phyloP scores from a whole-genome alignment of 1,140 invertebrate genomes.

The Nomia melanderi region DNA sequence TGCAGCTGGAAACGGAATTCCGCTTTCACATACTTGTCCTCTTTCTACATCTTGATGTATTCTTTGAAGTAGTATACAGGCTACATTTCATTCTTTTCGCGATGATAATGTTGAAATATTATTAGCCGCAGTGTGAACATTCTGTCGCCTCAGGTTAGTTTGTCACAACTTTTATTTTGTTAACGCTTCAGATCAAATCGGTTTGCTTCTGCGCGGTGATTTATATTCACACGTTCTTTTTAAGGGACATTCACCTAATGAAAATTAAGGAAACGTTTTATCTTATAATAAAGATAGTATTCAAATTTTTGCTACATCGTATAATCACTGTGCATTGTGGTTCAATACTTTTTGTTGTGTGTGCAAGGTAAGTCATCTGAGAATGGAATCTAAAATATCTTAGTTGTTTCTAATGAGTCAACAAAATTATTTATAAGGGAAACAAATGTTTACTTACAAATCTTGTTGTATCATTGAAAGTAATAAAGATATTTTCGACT shows the following conservation, averaged over 20 bases:
- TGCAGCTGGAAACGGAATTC: slow-evolving; percentile 60
- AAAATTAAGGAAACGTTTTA: not conserved
- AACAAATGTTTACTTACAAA: no score
- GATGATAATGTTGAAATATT: not conserved
- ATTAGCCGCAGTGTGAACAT: slow-evolving; percentile 74
- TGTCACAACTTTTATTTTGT: slow-evolving; percentile 75
- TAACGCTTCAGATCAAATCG: slow-evolving; percentile 66
- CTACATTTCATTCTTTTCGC: not conserved
- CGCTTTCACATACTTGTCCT: not conserved
- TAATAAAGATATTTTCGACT: no score
- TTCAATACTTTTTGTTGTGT: not conserved
- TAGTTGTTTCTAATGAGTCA: no score
- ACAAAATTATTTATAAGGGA: no score
- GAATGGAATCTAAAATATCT: no score
- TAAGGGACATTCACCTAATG: not conserved
- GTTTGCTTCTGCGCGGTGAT: slow-evolving; percentile 27
- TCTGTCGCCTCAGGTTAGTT: slow-evolving; percentile 79
- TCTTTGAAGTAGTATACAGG: slow-evolving; percentile 1
- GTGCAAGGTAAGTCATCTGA: no score
- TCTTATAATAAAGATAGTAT: no score
- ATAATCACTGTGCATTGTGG: not conserved
- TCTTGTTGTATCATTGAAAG: no score
- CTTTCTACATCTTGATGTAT: not conserved
- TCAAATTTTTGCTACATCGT: not conserved
- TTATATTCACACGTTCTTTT: not conserved